phyloP scores from a whole-genome alignment of 2,797 vertebrate species.

The Momotus momota region DNA sequence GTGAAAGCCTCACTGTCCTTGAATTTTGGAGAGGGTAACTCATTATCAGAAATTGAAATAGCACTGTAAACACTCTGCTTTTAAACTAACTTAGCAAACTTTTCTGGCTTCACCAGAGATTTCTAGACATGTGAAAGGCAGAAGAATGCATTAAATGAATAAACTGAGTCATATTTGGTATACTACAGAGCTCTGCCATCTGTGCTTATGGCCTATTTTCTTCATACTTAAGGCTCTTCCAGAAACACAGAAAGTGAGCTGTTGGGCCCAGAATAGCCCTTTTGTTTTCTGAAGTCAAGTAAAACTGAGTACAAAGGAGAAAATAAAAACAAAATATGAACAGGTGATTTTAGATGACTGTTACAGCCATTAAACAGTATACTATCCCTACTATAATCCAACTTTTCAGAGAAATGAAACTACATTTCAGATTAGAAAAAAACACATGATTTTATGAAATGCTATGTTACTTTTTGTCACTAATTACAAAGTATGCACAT shows the following conservation, averaged over 20 bases:
- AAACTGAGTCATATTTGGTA: not conserved
- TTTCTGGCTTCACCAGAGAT: not conserved
- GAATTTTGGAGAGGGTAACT: not conserved
- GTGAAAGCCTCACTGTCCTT: not conserved
- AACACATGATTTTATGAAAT: not conserved
- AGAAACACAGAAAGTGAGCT: not conserved
- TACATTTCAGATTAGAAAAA: not conserved
- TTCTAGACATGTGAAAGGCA: not conserved
- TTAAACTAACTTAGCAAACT: not conserved
- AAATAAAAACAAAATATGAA: not conserved
- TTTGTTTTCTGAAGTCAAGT: not conserved
- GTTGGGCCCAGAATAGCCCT: not conserved
- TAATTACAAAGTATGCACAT: not conserved
- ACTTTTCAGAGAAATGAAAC: not conserved
- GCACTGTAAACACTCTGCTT: not conserved
- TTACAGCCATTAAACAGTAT: not conserved
- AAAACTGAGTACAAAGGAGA: not conserved
- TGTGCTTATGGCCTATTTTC: not conserved
- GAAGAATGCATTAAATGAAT: not conserved
- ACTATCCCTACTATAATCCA: not conserved
- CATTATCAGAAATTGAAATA: not conserved
- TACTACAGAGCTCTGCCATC: not conserved
- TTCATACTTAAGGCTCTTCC: not conserved
- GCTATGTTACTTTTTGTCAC: not conserved
- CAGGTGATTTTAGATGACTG: fast-evolving